phyloP scores from a whole-genome alignment of 2,113 vertebrate genomes.

The Eulemur rufifrons region DNA sequence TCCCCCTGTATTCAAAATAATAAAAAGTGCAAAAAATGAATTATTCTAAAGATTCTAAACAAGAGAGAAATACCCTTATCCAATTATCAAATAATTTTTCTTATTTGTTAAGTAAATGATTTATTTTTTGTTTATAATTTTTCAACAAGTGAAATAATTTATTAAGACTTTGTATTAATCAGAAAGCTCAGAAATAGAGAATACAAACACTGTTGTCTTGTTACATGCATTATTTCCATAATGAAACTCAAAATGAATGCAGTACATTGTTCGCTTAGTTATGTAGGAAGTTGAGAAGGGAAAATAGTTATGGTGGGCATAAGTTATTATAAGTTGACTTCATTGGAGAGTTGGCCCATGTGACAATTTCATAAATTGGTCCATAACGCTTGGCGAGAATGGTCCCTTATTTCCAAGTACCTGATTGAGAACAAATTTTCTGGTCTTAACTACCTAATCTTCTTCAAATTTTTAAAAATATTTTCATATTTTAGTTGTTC shows the following conservation, averaged over 20 bases:
- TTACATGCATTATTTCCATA: background rate
- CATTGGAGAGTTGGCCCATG: background rate
- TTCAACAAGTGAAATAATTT: slow-evolving; percentile 19
- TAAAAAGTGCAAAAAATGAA: background rate
- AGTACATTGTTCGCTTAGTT: background rate
- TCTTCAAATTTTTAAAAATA: background rate
- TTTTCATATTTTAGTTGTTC: background rate
- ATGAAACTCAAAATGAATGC: background rate
- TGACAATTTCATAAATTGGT: background rate
- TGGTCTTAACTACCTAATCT: background rate
- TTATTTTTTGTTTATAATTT: background rate
- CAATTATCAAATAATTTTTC: background rate
- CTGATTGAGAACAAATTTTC: background rate
- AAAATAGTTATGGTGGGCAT: background rate
- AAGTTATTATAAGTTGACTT: background rate
- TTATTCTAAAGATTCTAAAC: slow-evolving; percentile 16
- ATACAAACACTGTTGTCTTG: background rate
- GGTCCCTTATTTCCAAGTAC: background rate
- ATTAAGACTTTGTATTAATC: background rate
- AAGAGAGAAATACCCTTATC: background rate
- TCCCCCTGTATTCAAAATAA: background rate
- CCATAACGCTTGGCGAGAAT: background rate
- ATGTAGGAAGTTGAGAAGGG: background rate
- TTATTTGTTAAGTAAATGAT: slow-evolving; percentile 40
- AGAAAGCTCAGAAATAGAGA: background rate